phyloP scores from a whole-genome alignment of 2,113 vertebrate species.

The Spizaetus ornatus region DNA sequence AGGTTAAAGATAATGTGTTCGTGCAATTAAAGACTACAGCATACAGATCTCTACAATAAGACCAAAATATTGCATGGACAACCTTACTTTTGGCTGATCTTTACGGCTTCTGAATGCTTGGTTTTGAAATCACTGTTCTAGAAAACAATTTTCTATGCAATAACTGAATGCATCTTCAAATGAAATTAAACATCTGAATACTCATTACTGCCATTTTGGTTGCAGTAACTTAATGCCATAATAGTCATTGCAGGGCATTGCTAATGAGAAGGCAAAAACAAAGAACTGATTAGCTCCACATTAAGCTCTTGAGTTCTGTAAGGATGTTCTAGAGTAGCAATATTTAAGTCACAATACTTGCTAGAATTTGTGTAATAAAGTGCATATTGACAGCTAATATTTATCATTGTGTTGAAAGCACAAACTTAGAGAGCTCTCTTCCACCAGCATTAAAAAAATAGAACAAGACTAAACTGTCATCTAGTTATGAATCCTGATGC shows the following conservation, averaged over 20 bases:
- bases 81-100: not conserved
- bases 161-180: not conserved
- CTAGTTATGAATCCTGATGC: not conserved
- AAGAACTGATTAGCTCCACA: not conserved
- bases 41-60: not conserved
- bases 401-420: not conserved
- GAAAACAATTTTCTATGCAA: not conserved
- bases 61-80: not conserved
- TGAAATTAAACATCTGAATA: not conserved
- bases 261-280: not conserved
- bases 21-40: not conserved
- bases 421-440: not conserved
- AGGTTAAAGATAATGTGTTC: not conserved
- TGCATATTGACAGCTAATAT: not conserved
- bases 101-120: not conserved
- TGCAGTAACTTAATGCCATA: not conserved
- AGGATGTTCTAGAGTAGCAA: not conserved
- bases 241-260: not conserved
- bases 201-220: not conserved
- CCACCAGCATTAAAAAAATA: not conserved
- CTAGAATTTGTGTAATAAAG: not conserved
- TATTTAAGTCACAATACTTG: not conserved
- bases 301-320: not conserved
- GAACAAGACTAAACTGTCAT: not conserved
- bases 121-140: not conserved